These are phyloP conservation scores for Rhinichthys klamathensis DNA, from an alignment of 2,113 vertebrate genomes.

Conservation along the genomic window DNA sequence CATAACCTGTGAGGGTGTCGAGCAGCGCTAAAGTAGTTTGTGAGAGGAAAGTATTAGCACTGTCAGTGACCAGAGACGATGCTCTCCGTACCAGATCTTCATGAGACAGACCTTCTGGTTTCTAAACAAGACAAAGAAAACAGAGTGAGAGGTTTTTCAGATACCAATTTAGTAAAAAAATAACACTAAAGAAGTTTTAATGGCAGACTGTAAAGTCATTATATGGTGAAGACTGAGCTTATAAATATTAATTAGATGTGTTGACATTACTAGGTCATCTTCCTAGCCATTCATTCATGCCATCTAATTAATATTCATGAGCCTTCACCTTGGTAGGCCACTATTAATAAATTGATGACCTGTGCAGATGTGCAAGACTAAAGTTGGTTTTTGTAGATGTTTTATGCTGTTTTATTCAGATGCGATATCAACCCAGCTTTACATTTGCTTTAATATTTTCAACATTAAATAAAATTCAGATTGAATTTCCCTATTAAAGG, in stretches of 20 bases:
- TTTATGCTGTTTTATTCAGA: neutral
- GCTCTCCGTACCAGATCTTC: slow-evolving; percentile 60
- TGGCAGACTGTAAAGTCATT: neutral
- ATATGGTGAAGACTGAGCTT: neutral
- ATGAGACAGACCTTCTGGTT: slow-evolving; percentile 55
- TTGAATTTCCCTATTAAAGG: neutral
- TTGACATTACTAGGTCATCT: neutral
- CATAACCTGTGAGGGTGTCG: slow-evolving; percentile 57
- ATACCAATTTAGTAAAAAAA: neutral
- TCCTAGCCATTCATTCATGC: neutral
- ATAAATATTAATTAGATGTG: neutral
- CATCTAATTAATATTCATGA: neutral
- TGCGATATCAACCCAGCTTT: neutral
- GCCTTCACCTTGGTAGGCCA: neutral
- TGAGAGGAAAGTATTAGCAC: slow-evolving; percentile 62
- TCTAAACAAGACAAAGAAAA: slow-evolving; percentile 7
- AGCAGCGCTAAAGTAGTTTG: slow-evolving; percentile 65
- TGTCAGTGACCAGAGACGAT: slow-evolving; percentile 60
- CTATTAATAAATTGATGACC: neutral
- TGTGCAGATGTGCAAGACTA: neutral
- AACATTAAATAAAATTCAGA: neutral
- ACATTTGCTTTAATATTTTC: neutral
- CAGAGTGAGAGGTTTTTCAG: neutral
- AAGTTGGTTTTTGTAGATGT: neutral
- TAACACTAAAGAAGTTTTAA: neutral